Evolutionary conservation across 2,888 invertebrate genomes (phyloP), one percentile per base, ranked within the genome.

Genomic region (Melanostoma scalare): DNA sequence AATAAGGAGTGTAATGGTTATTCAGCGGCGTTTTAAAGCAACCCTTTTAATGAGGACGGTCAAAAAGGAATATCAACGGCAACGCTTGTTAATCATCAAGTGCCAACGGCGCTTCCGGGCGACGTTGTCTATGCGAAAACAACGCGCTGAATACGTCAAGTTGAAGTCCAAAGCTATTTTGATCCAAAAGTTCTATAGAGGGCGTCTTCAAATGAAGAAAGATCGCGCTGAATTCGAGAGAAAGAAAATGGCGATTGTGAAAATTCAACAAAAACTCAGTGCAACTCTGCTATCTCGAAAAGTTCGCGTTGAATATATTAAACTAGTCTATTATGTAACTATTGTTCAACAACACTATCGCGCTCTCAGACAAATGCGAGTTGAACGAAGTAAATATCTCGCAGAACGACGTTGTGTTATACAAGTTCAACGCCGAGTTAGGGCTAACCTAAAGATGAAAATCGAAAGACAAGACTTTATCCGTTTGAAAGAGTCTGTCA

Each of bases 371-470:
- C 78, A 86, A 56, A 91, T 90, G 90, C 82, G 87, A 5, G 55
- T 71, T 3, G 85, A 89, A 9, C 87, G 87, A 3, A 30, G 50
- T 2, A 71, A 86, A 0, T 91, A 87, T 69, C 20, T 86, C 0
- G 42, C 74, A 4, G 61, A 89, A 1, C 86, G 79, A 52, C 30
- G 35, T 1, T 86, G 88, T 3, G 82, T 87, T 1, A 42, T 91
- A 0, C 63, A 81, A 3, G 33, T 92, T 1, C 92, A 92, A 77
- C 86, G 87, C 31, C 87, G 87, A 1, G 90, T 89, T 84, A 89
- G 92, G n/a, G 89, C 87, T 0, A 85, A 86, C 3, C 80, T 86
- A 46, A 6, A 76, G 40, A 88, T 88, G 87, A 86, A 86, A 1
- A n/a, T 40, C 0, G 77, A 87, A 56, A 86, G 87, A 0, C n/a